Percentiles rank a stretch among this genome's conserved stretches.
These are phyloP conservation scores for Ranitomeya variabilis DNA, from an alignment of 2,113 vertebrate genomes.

Conservation along the genomic window DNA sequence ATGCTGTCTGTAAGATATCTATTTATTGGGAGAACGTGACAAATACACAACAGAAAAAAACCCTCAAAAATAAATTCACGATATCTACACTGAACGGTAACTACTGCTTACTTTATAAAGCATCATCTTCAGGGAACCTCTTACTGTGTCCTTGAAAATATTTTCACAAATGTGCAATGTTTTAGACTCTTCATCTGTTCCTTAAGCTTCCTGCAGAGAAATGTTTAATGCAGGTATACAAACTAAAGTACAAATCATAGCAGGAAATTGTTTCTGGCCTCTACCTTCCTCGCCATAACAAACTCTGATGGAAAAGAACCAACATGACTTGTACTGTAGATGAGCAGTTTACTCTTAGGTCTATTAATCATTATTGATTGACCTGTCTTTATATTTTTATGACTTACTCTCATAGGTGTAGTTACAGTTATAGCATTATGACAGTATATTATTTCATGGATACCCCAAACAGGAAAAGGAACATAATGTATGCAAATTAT, in stretches of 20 bases:
- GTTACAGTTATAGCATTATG: neutral
- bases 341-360: neutral
- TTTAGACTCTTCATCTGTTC: neutral
- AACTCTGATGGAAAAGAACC: neutral
- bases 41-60: neutral
- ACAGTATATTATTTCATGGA: neutral
- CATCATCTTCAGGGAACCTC: neutral
- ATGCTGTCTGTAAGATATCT: neutral
- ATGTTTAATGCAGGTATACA: constrained; percentile 19
- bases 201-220: constrained; percentile 1
- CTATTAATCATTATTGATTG: neutral
- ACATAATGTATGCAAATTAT: neutral
- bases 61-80: too few relatives aligned
- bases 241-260: constrained; percentile 20
- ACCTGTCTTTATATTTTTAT: neutral
- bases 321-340: neutral
- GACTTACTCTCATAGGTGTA: neutral
- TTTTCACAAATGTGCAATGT: constrained; percentile 5
- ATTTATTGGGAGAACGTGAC: neutral
- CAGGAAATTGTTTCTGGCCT: neutral
- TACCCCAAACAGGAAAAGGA: neutral
- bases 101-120: constrained; percentile 10
- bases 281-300: neutral
- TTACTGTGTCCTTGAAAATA: constrained; percentile 28
- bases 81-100: neutral